phyloP scores from a whole-genome alignment of 2,113 vertebrate genomes.

The Sturnus vulgaris region DNA sequence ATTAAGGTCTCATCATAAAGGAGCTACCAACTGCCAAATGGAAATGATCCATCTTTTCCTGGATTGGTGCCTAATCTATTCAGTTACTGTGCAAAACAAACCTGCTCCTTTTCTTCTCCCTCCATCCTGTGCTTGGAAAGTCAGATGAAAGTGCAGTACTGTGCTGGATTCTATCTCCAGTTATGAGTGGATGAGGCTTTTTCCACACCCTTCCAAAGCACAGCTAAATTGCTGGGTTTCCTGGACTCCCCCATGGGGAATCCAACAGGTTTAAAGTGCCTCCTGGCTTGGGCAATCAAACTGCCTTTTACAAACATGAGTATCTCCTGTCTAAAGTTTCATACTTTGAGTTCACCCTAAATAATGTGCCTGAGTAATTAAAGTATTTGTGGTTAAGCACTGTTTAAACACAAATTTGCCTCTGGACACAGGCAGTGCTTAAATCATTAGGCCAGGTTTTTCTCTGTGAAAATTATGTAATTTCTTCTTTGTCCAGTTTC shows the following conservation, averaged over 20 bases:
- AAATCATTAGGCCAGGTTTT: neutral
- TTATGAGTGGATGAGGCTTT: neutral
- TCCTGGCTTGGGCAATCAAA: neutral
- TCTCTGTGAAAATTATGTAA: neutral
- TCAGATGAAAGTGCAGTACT: neutral
- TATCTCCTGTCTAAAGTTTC: neutral
- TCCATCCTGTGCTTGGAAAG: neutral
- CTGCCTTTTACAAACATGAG: neutral
- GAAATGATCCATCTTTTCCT: neutral
- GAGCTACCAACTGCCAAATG: neutral
- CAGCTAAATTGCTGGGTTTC: neutral
- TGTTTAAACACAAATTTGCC: neutral
- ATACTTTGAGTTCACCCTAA: neutral
- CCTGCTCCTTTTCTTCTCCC: neutral
- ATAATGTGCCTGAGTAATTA: neutral
- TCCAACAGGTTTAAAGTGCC: neutral
- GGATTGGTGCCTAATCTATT: neutral
- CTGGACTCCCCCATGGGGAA: neutral
- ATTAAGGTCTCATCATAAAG: neutral
- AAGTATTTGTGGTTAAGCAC: neutral
- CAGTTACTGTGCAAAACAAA: neutral
- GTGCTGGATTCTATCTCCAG: neutral
- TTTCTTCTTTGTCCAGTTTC: neutral
- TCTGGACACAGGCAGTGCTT: neutral
- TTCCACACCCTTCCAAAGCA: rapidly evolving